Base-by-base conservation (phyloP, 1,140 invertebrate species). In the Drosophila mauritiana region DNA sequence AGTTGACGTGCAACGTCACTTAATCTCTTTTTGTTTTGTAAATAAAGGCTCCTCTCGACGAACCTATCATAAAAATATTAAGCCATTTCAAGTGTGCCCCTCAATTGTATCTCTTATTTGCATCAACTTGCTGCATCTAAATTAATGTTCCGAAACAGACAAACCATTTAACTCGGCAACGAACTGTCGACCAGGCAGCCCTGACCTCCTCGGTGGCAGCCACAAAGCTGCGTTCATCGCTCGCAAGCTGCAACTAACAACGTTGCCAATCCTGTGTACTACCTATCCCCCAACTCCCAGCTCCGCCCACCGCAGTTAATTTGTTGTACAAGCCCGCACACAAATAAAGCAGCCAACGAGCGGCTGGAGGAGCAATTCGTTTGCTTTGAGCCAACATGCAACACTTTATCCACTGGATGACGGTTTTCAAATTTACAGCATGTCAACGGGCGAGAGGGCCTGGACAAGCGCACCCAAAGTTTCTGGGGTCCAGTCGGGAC, bases 371-470 rank as follows among this genome's bases (percentile, higher is more conserved):
- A 62, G 53, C 34, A 55, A 68, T 75, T 75, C 79, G 79, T 86
- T 88, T 86, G 82, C 82, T 88, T 88, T 88, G 74, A 82, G 74
- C 78, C 78, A 85, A 85, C 82, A 82, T 73, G 61, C 75, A 78
- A 88, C 82, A 82, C 82, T 88, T 86, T 86, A 81, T 75, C 48
- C 61, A 84, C 25, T 73, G 80, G 56, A 58, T 68, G 80, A 79
- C 77, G 77, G 81, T 77, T 85, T 86, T 86, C 82, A 88, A 86
- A 86, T 88, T 86, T 86, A 88, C 82, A 86, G 70, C 79, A 73
- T 86, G 83, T 86, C 82, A 88, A 83, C 78, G 61, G 49, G 57
- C 78, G 25, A 37, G 25, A 37, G 40, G 5, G 53, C 52, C 15
- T 3, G 54, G 17, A 10, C 27, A 36, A 31, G 45, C 46, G 45